phyloP scores from a whole-genome alignment of 1,140 invertebrate species.

The Zaprionus kolodkinae region DNA sequence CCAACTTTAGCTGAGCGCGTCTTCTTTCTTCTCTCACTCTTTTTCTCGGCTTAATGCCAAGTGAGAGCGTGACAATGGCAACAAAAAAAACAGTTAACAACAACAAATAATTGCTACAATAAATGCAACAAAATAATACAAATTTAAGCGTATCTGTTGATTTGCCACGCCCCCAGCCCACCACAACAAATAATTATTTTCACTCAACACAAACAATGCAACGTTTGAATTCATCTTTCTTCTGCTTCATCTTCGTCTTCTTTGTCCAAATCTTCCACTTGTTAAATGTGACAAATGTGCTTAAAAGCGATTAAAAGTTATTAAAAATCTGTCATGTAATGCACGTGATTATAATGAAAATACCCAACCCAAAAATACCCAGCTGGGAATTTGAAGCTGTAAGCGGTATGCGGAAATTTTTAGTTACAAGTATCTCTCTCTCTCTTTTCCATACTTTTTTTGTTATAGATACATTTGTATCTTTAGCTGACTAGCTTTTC shows the following conservation, averaged over 20 bases:
- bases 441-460: no score
- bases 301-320: background rate
- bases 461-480: background rate
- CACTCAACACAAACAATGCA: conserved; percentile 21
- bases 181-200: conserved; percentile 32
- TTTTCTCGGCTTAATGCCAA: background rate
- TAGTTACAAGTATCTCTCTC: background rate
- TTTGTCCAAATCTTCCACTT: conserved; percentile 10
- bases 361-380: background rate
- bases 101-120: conserved; percentile 12
- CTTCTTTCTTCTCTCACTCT: background rate
- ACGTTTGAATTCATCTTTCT: conserved; percentile 16
- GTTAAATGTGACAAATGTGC: conserved; percentile 58
- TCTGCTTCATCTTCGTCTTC: background rate
- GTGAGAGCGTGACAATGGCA: conserved; percentile 76
- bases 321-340: conserved; percentile 21
- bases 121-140: conserved; percentile 28
- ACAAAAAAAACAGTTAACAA: conserved; percentile 32
- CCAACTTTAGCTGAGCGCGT: background rate
- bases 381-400: background rate
- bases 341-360: conserved; percentile 20
- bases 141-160: conserved; percentile 48
- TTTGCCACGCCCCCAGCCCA: conserved; percentile 47
- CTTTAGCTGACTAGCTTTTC: background rate
- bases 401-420: conserved; percentile 16